A percentile compares a stretch with the other conserved stretches of the same genome.
Evolutionary conservation across 2,113 vertebrate species (phyloP).

Genomic region (Zeus faber): DNA sequence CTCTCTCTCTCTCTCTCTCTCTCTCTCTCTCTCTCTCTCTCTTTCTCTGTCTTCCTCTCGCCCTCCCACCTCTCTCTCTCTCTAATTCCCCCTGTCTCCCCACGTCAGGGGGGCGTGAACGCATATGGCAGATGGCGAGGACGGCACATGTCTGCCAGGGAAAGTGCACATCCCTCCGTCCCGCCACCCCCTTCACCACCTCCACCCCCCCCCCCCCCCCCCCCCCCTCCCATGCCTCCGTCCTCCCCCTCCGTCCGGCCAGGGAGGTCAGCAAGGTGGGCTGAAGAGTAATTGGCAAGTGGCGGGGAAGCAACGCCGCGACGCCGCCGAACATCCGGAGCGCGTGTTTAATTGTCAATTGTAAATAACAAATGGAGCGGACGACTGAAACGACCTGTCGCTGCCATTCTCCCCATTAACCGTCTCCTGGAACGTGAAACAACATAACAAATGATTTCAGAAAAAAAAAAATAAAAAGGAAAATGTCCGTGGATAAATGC

Average conservation of each 20-base stretch:
- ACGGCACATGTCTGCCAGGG: constrained; percentile 62
- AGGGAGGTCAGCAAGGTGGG: constrained; percentile 76
- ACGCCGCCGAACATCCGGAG: constrained; percentile 56
- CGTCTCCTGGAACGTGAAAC: constrained; percentile 71
- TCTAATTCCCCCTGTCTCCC: constrained; percentile 24
- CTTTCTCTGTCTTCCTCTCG: constrained; percentile 37
- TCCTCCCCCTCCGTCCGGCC: constrained; percentile 38
- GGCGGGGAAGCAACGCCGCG: constrained; percentile 60
- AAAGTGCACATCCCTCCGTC: constrained; percentile 45
- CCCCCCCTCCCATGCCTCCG: too few species aligned
- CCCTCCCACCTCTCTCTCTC: constrained; percentile 20
- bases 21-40: constrained; percentile 18
- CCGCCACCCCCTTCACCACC: too few species aligned
- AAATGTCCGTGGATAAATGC: constrained; percentile 23
- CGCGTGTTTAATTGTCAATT: constrained; percentile 75
- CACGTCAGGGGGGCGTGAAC: constrained; percentile 46
- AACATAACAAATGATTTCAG: constrained; percentile 65
- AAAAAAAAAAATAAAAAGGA: too few species aligned
- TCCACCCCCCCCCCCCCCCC: constrained; percentile 40
- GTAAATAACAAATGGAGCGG: constrained; percentile 78
- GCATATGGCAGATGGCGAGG: constrained; percentile 71
- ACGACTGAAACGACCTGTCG: constrained; percentile 73
- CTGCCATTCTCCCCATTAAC: constrained; percentile 72
- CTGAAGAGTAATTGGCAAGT: constrained; percentile 78
- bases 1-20: constrained; percentile 21